These are phyloP conservation scores for Scyliorhinus canicula DNA, from an alignment of 2,797 vertebrate genomes.

Conservation along the genomic window DNA sequence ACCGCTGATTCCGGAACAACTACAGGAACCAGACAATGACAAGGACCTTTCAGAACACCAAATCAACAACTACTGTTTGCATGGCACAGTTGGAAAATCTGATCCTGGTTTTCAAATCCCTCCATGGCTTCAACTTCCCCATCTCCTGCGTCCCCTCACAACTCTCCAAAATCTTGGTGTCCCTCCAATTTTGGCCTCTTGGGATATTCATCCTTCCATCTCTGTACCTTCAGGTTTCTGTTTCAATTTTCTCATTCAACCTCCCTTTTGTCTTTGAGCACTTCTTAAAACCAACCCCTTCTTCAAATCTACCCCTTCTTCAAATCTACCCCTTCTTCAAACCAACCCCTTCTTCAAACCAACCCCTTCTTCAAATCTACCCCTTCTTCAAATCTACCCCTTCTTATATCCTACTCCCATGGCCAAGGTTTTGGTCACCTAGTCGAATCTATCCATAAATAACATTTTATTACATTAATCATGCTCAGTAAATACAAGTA, in stretches of 20 bases:
- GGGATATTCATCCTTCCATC: no score
- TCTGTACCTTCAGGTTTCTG: no score
- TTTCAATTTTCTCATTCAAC: not conserved
- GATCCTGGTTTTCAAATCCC: not conserved
- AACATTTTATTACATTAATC: no score
- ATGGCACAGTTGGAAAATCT: not conserved
- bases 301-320: no score
- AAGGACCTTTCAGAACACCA: conserved; percentile 38
- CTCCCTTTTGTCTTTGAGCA: not conserved
- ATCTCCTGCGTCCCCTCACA: no score
- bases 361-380: not conserved
- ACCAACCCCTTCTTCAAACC: not conserved
- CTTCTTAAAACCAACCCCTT: not conserved
- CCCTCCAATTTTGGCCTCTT: not conserved
- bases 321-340: no score
- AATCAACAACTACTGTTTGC: not conserved
- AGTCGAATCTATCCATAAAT: no score
- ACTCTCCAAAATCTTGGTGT: not conserved
- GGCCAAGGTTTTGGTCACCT: no score
- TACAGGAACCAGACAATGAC: conserved; percentile 48
- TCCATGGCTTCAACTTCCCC: not conserved
- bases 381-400: no score
- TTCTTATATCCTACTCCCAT: no score
- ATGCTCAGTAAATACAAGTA: not conserved
- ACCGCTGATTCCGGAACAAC: conserved; percentile 91